Conservation (phyloP, 2,113 vertebrate genomes). For the Glaucomys volans region DNA sequence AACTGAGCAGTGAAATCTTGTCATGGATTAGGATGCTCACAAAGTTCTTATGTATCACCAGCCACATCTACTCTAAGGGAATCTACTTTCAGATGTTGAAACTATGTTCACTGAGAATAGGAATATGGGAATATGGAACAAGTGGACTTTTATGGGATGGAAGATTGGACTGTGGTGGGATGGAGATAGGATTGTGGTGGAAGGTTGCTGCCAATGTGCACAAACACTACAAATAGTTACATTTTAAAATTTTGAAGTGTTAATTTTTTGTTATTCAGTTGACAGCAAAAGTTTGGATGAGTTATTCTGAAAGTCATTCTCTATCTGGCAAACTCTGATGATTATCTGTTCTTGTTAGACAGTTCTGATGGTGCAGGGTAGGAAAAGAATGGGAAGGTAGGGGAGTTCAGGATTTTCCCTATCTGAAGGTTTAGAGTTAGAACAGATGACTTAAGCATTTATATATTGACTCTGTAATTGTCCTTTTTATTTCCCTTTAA, state of each 20-base stretch:
- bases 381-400: accelerated
- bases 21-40: not conserved
- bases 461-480: not conserved
- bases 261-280: not conserved
- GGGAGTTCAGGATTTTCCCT: not conserved
- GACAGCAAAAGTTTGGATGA: not conserved
- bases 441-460: not conserved
- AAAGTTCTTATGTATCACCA: conserved; percentile 6
- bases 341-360: not conserved
- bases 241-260: not conserved
- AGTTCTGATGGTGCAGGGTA: accelerated
- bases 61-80: not conserved
- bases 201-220: not conserved
- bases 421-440: not conserved
- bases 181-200: not conserved
- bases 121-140: not conserved
- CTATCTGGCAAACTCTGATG: not conserved
- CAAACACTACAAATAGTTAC: not conserved
- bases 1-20: conserved; percentile 31
- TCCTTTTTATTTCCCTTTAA: not conserved
- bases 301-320: not conserved
- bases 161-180: not conserved
- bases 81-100: not conserved
- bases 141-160: not conserved
- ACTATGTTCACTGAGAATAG: not conserved